These are phyloP conservation scores for Ametastegia equiseti DNA, from an alignment of 2,888 invertebrate species.

Conservation along the genomic window DNA sequence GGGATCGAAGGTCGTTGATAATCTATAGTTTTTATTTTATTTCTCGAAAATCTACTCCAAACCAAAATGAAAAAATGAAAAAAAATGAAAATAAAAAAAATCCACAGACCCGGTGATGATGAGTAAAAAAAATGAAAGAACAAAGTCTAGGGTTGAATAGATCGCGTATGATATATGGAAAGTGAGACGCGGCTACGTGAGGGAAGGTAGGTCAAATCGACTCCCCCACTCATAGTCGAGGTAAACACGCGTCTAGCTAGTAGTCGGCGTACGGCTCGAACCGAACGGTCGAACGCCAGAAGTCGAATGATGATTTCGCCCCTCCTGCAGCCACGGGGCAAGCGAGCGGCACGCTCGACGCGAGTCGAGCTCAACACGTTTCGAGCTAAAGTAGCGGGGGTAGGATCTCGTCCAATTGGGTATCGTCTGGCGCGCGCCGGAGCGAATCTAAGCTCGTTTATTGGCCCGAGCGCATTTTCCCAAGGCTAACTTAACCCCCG, in stretches of 20 bases:
- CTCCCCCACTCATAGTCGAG: background rate
- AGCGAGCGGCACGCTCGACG: constrained; percentile 70
- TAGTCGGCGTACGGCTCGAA: constrained; percentile 44
- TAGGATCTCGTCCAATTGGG: constrained; percentile 64
- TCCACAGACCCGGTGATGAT: too few species aligned
- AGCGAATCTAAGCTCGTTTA: constrained; percentile 67
- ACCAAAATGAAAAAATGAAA: too few species aligned
- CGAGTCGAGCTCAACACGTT: constrained; percentile 49
- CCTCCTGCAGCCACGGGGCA: constrained; percentile 60
- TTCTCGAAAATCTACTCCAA: too few species aligned
- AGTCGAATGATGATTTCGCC: constrained; percentile 57
- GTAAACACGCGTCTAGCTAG: constrained; percentile 22
- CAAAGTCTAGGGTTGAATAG: background rate
- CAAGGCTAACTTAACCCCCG: constrained; percentile 68
- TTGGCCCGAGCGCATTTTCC: constrained; percentile 66
- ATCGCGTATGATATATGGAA: background rate
- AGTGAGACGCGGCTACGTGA: too few species aligned
- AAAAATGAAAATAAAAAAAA: background rate
- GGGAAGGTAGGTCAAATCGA: constrained; percentile 19
- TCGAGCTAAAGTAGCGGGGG: constrained; percentile 55
- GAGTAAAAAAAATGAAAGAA: background rate
- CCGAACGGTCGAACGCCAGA: constrained; percentile 53
- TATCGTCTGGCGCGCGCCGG: constrained; percentile 71
- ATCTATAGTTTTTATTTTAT: too few species aligned
- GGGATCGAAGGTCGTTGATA: background rate